A percentile compares a stretch with the other conserved stretches of the same genome.
Conservation (phyloP, 2,113 vertebrate species). For the Megaceryle maxima region DNA sequence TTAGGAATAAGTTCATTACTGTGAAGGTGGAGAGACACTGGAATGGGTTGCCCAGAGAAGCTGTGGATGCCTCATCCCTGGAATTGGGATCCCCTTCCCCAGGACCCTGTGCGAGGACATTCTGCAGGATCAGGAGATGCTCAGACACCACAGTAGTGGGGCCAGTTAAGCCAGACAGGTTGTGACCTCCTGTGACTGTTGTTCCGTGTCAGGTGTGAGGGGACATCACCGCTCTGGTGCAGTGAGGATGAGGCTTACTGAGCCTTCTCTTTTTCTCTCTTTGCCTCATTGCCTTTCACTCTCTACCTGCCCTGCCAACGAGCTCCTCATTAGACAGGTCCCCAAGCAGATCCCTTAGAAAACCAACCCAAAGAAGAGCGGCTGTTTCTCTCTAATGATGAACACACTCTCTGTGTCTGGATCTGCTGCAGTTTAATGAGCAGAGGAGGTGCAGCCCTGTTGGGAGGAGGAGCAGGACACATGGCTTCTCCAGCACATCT, state of each 20-base stretch:
- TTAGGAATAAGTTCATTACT: no score
- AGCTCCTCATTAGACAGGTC: background rate
- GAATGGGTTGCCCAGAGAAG: no score
- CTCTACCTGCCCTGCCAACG: background rate
- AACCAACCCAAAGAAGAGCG: constrained; percentile 15
- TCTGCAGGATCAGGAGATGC: background rate
- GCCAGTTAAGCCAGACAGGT: background rate
- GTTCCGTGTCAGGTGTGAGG: background rate
- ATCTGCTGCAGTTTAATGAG: constrained; percentile 31
- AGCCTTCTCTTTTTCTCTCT: background rate
- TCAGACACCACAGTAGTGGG: rapidly evolving
- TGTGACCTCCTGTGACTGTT: background rate
- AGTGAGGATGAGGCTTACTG: background rate
- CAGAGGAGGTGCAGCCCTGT: background rate
- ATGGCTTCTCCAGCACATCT: background rate
- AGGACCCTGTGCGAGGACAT: rapidly evolving
- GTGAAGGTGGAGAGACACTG: no score
- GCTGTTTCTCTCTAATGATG: constrained; percentile 34
- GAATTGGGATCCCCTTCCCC: background rate
- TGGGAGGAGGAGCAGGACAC: background rate
- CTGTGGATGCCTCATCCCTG: no score
- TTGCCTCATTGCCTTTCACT: constrained; percentile 11
- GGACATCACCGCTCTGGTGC: background rate
- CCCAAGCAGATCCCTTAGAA: background rate
- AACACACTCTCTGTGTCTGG: background rate